A percentile compares a stretch with the other conserved stretches of the same genome.
These are phyloP conservation scores for Troides helena DNA, from an alignment of 2,888 invertebrate genomes.

Conservation along the genomic window DNA sequence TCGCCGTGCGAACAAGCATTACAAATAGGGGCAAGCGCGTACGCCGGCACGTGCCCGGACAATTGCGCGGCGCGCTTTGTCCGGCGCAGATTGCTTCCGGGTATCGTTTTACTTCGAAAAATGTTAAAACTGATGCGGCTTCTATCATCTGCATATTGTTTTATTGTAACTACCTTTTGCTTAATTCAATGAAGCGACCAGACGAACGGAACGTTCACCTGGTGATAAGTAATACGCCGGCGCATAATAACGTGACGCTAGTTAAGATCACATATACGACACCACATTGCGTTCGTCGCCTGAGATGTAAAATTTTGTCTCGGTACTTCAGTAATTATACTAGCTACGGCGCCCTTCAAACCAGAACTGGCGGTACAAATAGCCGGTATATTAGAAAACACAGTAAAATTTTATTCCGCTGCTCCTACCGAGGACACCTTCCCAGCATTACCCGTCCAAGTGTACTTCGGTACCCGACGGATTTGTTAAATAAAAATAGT, in stretches of 20 bases:
- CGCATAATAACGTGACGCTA: no score
- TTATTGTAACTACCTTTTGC: conserved; percentile 6
- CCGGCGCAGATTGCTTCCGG: conserved; percentile 42
- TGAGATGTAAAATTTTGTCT: no score
- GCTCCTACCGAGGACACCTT: conserved; percentile 39
- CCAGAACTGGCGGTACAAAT: no score
- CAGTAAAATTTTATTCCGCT: neutral
- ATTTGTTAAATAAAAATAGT: no score
- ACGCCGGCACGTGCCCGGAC: conserved; percentile 38
- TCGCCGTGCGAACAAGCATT: conserved; percentile 19
- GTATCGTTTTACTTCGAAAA: conserved; percentile 39
- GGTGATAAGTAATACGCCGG: no score
- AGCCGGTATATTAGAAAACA: no score
- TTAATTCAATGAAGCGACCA: no score
- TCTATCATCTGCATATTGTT: conserved; percentile 28
- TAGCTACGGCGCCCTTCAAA: no score
- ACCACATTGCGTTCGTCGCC: no score
- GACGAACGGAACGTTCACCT: no score
- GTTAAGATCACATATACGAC: no score
- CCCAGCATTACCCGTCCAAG: conserved; percentile 46
- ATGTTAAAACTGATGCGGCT: conserved; percentile 36
- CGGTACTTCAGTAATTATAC: no score
- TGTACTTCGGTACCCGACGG: conserved; percentile 42
- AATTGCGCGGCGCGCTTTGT: conserved; percentile 35
- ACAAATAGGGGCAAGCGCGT: conserved; percentile 30